Evolutionary conservation across 2,888 invertebrate species (phyloP), one percentile per base, ranked within the genome.

Genomic region (Poecilobothrus nobilitatus): DNA sequence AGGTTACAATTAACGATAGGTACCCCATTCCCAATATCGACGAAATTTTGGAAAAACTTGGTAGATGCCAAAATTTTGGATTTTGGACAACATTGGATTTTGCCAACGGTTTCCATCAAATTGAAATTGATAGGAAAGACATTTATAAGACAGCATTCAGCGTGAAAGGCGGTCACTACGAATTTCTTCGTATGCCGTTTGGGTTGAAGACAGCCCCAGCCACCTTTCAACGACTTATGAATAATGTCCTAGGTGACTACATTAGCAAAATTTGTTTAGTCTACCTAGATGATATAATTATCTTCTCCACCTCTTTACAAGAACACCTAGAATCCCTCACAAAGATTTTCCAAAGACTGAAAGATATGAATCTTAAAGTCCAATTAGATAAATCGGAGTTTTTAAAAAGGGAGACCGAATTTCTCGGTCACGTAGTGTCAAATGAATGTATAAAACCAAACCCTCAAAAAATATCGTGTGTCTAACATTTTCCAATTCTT

Each of bases 181-280:
- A 73, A 63, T 74, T 69, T 37, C 61, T 67, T 3, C 63, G 71
- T 6, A 78, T 80, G 77, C 78, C 78, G 0, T 78, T 80, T 70
- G 80, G 77, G 0, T 74, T 82, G 18, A 78, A 77, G 73, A 80
- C 78, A 68, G 79, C 80, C 0, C 81, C 82, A 0, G 75, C 76
- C 0, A 80, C 79, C 0, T 80, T 81, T 64, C 80, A 80, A 73
- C 67, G 79, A 6, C 69, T 78, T 22, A 81, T 81, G 79, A 76
- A 80, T 63, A 76, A 74, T 65, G 75, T 81, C 0, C 69, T 81
- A 1, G 3, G 18, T 75, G 73, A 73, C 74, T 71, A 71, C 71
- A 69, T 72, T 73, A n/a, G 68, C 76, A 21, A 69, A 70, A 20
- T 73, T 66, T 72, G 72, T n/a, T 21, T 73, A 8, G 72, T 72